phyloP scores from a whole-genome alignment of 92 coral and sea anemone genomes.

The Metridium senile region DNA sequence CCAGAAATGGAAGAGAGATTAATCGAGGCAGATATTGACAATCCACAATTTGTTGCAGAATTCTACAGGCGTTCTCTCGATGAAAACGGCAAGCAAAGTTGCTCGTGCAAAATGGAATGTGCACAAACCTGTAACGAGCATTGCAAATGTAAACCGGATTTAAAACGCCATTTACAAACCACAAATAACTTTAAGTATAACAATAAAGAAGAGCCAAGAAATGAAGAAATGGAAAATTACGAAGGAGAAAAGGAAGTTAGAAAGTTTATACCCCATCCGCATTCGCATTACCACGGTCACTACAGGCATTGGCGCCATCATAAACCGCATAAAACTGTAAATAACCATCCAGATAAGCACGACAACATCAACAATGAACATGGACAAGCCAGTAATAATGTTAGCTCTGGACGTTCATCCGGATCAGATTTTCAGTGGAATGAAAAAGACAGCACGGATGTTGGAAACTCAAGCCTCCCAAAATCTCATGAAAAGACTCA shows the following conservation, averaged over 20 bases:
- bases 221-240: not conserved
- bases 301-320: not conserved
- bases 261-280: not conserved
- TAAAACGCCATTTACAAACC: not conserved
- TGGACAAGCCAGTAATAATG: not conserved
- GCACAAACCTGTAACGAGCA: constrained; percentile 62
- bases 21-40: not conserved
- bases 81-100: constrained; percentile 49
- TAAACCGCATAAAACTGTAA: not conserved
- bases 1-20: not conserved
- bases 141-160: constrained; percentile 62
- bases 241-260: not conserved
- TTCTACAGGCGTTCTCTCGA: not conserved
- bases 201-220: not conserved
- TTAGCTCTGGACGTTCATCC: not conserved
- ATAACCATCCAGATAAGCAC: not conserved
- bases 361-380: not conserved
- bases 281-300: not conserved
- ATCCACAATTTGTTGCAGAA: not conserved
- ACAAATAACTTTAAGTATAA: not conserved
- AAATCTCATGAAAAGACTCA: not conserved
- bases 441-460: not conserved
- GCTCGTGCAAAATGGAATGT: constrained; percentile 77
- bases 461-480: not conserved
- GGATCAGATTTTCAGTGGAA: not conserved